Conservation (phyloP, 2,113 vertebrate genomes). For the Limanda limanda region DNA sequence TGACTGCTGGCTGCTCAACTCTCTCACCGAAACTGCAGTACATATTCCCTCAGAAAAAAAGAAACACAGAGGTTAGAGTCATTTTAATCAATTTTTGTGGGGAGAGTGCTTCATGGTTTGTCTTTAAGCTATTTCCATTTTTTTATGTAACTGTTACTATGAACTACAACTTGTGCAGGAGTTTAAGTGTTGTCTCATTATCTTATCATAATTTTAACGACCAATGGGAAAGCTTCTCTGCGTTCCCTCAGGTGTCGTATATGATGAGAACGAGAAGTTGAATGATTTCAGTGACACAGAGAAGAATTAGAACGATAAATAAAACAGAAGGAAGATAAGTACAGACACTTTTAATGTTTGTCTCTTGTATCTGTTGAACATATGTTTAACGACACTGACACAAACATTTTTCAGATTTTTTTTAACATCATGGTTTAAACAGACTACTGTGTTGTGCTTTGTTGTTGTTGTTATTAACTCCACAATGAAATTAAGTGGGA, state of each 20-base stretch:
- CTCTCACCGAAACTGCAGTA: constrained; percentile 19
- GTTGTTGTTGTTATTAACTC: no score
- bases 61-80: constrained; percentile 20
- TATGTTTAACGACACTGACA: background rate
- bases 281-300: constrained; percentile 7
- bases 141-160: background rate
- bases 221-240: constrained; percentile 3
- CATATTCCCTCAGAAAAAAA: constrained; percentile 40
- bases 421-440: no score
- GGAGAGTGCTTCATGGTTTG: constrained; percentile 6
- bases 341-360: background rate
- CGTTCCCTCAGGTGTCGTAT: background rate
- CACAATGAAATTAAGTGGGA: no score
- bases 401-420: background rate
- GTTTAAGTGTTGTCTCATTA: constrained; percentile 35
- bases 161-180: background rate
- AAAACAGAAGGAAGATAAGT: constrained; percentile 19
- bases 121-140: constrained; percentile 12
- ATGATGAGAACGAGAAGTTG: no score
- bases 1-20: constrained; percentile 51
- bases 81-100: constrained; percentile 34
- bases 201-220: constrained; percentile 22
- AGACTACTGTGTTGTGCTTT: no score
- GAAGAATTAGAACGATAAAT: background rate
- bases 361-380: background rate